Percentiles rank a stretch among this genome's conserved stretches.
Evolutionary conservation across 2,888 invertebrate species (phyloP).

Genomic region (Brassicogethes aeneus): DNA sequence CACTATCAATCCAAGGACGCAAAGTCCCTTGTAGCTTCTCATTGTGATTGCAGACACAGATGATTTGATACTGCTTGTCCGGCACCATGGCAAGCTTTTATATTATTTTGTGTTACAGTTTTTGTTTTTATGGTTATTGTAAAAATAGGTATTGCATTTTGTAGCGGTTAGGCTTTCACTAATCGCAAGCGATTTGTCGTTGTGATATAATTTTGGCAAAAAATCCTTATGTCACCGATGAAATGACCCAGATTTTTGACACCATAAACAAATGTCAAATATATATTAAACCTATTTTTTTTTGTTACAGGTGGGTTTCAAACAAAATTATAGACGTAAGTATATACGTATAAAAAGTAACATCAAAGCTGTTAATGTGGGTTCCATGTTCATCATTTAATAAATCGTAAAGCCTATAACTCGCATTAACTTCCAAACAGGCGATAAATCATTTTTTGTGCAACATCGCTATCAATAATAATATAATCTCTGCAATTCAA

Average conservation of each 20-base stretch:
- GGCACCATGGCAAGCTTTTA: no score
- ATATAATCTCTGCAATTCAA: no score
- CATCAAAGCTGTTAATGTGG: no score
- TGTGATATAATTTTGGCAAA: neutral
- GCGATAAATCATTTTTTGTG: no score
- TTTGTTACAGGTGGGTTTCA: conserved; percentile 1
- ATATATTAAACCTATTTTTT: neutral
- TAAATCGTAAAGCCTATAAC: no score
- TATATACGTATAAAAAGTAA: no score
- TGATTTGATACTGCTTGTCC: conserved; percentile 27
- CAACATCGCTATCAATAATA: no score
- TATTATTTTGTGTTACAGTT: conserved; percentile 25
- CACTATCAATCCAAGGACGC: conserved; percentile 54
- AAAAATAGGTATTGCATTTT: conserved; percentile 36
- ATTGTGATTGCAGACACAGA: conserved; percentile 21
- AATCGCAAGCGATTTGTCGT: conserved; percentile 6
- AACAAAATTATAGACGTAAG: neutral
- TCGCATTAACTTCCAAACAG: no score
- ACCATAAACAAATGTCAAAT: no score
- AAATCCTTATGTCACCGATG: neutral
- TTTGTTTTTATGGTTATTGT: conserved; percentile 23
- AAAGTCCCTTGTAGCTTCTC: conserved; percentile 57
- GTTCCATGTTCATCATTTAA: no score
- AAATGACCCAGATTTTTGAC: neutral
- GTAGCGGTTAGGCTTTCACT: conserved; percentile 33